Evolutionary conservation across 2,113 vertebrate genomes (phyloP).

Genomic region (Cochlearius cochlearius): DNA sequence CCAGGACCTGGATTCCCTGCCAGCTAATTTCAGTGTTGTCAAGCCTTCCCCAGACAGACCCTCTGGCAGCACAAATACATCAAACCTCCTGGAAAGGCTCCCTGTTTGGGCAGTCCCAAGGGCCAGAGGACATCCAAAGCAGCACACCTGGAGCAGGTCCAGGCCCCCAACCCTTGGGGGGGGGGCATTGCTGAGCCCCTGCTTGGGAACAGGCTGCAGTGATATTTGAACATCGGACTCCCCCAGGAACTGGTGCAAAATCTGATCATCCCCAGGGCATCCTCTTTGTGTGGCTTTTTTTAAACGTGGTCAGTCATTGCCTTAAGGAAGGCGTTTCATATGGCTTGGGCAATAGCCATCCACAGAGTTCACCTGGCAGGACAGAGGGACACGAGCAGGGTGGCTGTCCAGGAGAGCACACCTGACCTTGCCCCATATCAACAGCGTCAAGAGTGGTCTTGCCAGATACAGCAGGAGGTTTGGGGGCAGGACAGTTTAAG

Average conservation of each 20-base stretch:
- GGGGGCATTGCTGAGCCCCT: neutral
- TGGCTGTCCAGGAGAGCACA: neutral
- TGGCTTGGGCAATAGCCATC: neutral
- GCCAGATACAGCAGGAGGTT: neutral
- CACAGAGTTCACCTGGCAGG: neutral
- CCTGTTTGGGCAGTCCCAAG: rapidly evolving
- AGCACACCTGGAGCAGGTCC: neutral
- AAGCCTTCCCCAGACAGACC: neutral
- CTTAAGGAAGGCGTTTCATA: neutral
- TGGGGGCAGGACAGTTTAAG: neutral
- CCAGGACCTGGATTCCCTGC: neutral
- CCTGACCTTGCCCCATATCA: neutral
- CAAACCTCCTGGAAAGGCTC: neutral
- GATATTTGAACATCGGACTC: neutral
- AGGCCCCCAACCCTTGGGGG: no score
- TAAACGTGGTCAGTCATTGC: neutral
- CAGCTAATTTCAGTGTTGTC: neutral
- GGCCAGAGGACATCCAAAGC: neutral
- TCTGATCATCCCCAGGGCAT: neutral
- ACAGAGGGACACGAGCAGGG: neutral
- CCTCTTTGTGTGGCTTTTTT: neutral
- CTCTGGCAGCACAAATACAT: neutral
- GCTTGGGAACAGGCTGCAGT: neutral
- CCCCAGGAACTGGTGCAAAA: neutral
- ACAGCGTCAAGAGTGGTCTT: neutral